Evolutionary conservation across 2,888 invertebrate genomes (phyloP).

Genomic region (Adelognathus sp.): DNA sequence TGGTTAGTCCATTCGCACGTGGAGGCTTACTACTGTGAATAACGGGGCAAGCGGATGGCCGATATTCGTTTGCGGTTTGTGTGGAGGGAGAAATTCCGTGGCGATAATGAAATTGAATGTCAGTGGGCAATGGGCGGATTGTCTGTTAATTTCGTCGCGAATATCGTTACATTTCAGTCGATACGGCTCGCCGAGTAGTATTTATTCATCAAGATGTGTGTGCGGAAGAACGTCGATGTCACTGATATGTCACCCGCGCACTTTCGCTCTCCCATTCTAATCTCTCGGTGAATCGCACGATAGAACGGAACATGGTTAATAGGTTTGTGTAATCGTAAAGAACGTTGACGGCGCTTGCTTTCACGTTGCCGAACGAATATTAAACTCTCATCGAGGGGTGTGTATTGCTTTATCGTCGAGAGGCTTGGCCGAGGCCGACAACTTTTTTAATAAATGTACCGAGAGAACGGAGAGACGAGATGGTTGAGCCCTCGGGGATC

Average conservation of each 20-base stretch:
- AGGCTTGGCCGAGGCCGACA: neutral
- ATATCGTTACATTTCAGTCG: neutral
- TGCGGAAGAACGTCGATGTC: neutral
- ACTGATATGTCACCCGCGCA: neutral
- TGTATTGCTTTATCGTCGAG: neutral
- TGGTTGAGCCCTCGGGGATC: neutral
- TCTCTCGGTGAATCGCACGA: neutral
- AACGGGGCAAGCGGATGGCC: neutral
- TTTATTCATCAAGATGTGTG: neutral
- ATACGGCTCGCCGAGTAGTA: neutral
- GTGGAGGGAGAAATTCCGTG: neutral
- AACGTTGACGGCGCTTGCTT: neutral
- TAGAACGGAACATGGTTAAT: neutral
- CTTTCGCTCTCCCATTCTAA: too few relatives aligned
- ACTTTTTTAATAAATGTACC: conserved; percentile 1
- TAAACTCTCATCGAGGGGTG: neutral
- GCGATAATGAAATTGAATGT: neutral
- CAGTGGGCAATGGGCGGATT: neutral
- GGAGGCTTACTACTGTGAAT: neutral
- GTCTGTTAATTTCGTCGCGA: neutral
- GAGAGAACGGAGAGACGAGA: too few relatives aligned
- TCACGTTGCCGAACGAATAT: neutral
- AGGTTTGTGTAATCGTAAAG: neutral
- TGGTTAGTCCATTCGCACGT: neutral
- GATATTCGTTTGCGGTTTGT: neutral